Evolutionary conservation across 1,140 invertebrate genomes (phyloP), one percentile per base, ranked within the genome.

Genomic region (Parapsyche elsis): DNA sequence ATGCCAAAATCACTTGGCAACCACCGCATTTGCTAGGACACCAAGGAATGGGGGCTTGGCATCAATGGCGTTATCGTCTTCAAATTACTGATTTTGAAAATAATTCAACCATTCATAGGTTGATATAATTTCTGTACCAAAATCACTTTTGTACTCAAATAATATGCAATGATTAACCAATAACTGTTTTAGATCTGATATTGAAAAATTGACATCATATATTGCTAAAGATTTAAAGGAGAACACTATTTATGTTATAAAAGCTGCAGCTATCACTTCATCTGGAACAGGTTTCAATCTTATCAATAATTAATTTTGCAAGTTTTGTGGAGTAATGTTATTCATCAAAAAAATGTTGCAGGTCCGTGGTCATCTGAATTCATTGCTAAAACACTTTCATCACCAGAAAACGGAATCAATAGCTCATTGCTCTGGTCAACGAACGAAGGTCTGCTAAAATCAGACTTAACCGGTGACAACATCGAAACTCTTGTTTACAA

Each of bases 51-150:
- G 93, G 93, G 0, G 94, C 96, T 0, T 97, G 95, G 92, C 93
- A 94, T 83, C 92, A 93, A 80, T 98, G 96, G 95, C 92, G 90
- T 0, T 98, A 96, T 86, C 92, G 95, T 85, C 88, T 98, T 19
- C 92, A 92, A 81, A 90, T 96, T 0, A 91, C 91, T 80, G 91
- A 94, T 81, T 89, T 89, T 0, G 88, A 87, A 2, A 89, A 90
- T 0, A 85, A 89, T 53, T 88, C 86, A 7, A 87, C 89, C 21
- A 88, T 84, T 83, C 86, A 88, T 46, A 88, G 76, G 82, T 81
- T 61, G 0, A 1, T 16, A 45, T 44, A 1, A 67, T 67, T 67
- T 10, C 16, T n/a, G n/a, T 26, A 70, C 9, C 26, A n/a, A 7
- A 46, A 24, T 38, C 38, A 67, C 19, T 7, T 67, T 23, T 67